These are phyloP conservation scores for Antheraea yamamai DNA, from an alignment of 2,888 invertebrate species.

Conservation along the genomic window DNA sequence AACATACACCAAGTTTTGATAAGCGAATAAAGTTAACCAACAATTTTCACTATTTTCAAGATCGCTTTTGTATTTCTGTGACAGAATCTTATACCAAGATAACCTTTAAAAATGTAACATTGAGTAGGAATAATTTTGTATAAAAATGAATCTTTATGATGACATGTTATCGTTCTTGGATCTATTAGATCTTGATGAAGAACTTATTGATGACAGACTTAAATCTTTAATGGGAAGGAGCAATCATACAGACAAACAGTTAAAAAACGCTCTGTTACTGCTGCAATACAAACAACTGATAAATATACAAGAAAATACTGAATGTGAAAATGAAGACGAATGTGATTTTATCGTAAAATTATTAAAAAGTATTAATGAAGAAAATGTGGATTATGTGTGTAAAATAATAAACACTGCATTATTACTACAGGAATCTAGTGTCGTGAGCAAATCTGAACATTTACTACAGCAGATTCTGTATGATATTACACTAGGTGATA, in stretches of 20 bases:
- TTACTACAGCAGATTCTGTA: constrained; percentile 68
- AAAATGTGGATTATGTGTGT: constrained; percentile 56
- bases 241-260: constrained; percentile 50
- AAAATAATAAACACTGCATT: constrained; percentile 58
- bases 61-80: neutral
- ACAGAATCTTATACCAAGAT: neutral
- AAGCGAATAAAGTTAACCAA: neutral
- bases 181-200: constrained; percentile 71
- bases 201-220: constrained; percentile 61
- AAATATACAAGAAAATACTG: constrained; percentile 60
- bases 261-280: constrained; percentile 56
- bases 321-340: constrained; percentile 66
- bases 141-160: constrained; percentile 39
- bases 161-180: constrained; percentile 63
- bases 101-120: neutral
- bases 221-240: constrained; percentile 55
- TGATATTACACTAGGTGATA: constrained; percentile 42
- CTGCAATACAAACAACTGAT: constrained; percentile 71
- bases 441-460: constrained; percentile 67
- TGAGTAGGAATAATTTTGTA: neutral
- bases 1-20: neutral
- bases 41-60: neutral
- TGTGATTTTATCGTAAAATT: constrained; percentile 60
- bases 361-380: constrained; percentile 42
- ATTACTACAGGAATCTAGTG: constrained; percentile 48